Percentiles rank a stretch among this genome's conserved stretches.
Conservation (phyloP, 2,888 invertebrate genomes). For the Yponomeuta malinellus region DNA sequence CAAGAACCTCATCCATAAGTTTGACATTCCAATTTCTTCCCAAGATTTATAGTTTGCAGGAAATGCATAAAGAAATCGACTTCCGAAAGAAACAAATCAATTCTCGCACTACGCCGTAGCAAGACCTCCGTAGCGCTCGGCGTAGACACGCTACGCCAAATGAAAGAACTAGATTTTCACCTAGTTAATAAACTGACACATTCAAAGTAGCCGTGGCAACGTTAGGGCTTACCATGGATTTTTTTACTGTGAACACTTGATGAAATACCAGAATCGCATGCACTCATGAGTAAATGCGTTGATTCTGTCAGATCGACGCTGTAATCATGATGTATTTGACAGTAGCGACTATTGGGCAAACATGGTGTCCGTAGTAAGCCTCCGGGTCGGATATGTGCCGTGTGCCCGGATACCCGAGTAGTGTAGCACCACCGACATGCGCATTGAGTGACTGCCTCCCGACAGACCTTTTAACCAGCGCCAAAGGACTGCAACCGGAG, state of each 20-base stretch:
- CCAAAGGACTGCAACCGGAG: slow-evolving; percentile 8
- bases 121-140: not conserved
- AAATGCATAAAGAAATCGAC: not conserved
- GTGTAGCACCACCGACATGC: not conserved
- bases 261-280: not conserved
- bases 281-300: too few relatives aligned
- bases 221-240: not conserved
- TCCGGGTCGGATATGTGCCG: not conserved
- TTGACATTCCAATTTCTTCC: not conserved
- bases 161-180: not conserved
- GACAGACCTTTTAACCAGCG: slow-evolving; percentile 12
- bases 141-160: not conserved
- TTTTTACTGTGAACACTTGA: not conserved
- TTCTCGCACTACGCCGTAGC: not conserved
- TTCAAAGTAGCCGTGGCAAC: not conserved
- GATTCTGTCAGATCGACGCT: too few relatives aligned
- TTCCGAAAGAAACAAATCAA: not conserved
- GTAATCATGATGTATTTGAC: too few relatives aligned
- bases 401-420: not conserved
- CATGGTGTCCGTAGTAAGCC: not conserved
- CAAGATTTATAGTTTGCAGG: slow-evolving; percentile 2
- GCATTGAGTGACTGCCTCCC: slow-evolving; percentile 11
- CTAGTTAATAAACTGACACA: not conserved
- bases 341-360: not conserved
- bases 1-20: not conserved